These are phyloP conservation scores for Chlamydotis undulata DNA, from an alignment of 2,113 vertebrate species.

Conservation along the genomic window DNA sequence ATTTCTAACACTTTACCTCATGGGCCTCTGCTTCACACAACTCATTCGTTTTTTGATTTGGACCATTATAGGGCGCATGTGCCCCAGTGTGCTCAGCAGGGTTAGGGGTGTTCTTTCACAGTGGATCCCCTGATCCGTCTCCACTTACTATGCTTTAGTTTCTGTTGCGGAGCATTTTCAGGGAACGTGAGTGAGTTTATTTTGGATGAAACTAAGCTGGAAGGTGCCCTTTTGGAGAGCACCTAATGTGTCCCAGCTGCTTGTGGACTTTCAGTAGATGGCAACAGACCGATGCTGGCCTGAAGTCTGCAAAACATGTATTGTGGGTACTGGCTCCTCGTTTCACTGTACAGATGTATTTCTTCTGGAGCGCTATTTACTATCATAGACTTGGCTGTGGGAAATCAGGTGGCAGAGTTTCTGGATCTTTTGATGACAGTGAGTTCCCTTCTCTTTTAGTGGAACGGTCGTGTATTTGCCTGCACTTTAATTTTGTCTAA, in stretches of 20 bases:
- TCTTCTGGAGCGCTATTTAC: neutral
- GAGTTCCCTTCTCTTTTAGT: neutral
- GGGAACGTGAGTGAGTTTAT: neutral
- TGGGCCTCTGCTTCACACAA: neutral
- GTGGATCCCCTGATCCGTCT: neutral
- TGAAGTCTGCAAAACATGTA: neutral
- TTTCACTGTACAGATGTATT: neutral
- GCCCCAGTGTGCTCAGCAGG: accelerated
- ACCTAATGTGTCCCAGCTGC: neutral
- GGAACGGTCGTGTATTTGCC: neutral
- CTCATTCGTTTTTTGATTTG: neutral
- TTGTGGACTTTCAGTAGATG: neutral
- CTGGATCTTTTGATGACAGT: neutral
- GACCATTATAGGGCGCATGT: neutral
- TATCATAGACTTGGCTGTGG: neutral
- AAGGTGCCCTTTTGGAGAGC: neutral
- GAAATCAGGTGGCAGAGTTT: neutral
- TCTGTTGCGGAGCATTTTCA: neutral
- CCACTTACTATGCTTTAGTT: neutral
- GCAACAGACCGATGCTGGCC: neutral
- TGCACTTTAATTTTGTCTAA: neutral
- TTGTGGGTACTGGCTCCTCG: neutral
- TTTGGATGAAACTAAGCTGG: neutral
- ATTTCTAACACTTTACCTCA: neutral
- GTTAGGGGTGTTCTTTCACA: neutral